These are phyloP conservation scores for Vanessa cardui DNA, from an alignment of 2,888 invertebrate genomes.

Conservation along the genomic window DNA sequence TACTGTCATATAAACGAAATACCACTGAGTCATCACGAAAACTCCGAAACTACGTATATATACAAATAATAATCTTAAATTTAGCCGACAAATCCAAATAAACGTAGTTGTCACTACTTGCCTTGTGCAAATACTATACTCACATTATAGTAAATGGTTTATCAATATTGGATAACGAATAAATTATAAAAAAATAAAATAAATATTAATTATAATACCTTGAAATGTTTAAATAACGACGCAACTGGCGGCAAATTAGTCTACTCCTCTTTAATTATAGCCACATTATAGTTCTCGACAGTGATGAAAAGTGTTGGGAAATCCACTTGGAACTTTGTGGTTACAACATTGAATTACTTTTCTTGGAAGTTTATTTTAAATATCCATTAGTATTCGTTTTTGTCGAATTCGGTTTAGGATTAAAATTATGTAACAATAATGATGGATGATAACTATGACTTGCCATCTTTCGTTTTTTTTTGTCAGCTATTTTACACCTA, in stretches of 20 bases:
- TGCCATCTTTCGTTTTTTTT: no score
- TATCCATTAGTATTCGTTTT: neutral
- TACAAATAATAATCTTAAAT: no score
- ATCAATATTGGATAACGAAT: neutral
- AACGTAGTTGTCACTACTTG: no score
- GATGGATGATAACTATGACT: no score
- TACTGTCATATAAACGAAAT: no score
- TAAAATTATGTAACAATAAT: no score
- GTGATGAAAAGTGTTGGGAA: slow-evolving; percentile 7
- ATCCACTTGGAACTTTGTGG: neutral
- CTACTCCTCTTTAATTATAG: neutral
- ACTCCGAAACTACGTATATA: no score
- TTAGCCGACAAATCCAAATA: no score
- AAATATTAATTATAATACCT: slow-evolving; percentile 1
- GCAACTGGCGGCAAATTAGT: neutral
- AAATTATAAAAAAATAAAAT: neutral
- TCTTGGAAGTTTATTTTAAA: neutral
- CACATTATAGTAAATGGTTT: no score
- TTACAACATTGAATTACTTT: neutral
- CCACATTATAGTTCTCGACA: neutral
- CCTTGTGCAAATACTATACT: no score
- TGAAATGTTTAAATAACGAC: neutral
- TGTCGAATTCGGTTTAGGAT: neutral
- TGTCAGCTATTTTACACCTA: no score
- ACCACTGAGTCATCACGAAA: no score